Evolutionary conservation across 2,797 vertebrate species (phyloP), one percentile per base, ranked within the genome.

Genomic region (Sebastes steindachneri): DNA sequence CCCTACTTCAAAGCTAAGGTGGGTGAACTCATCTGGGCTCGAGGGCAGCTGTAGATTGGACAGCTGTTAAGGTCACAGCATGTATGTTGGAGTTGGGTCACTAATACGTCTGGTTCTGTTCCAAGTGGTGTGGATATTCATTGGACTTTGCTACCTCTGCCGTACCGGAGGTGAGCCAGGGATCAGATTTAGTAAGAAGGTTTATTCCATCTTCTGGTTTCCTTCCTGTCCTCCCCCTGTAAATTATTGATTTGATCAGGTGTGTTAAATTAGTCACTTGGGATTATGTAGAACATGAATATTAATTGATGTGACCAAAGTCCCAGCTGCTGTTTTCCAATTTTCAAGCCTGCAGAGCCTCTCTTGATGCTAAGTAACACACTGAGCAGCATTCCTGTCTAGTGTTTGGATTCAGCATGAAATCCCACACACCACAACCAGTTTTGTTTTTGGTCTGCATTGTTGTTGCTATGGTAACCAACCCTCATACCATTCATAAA

Each of bases 231-330:
- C 23, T 69, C 58, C 62, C 64, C 59, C 62, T 60, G 73, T 90
- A 64, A 93, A 95, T 95, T 89, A 95, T 95, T 92, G 89, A 93
- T 93, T 93, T 86, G 79, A 94, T 95, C 91, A 95, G 89, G 91
- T 95, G 89, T 92, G 86, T 89, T 90, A 89, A 93, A 93, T 93
- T 77, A 90, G 89, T 88, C 93, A 86, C 84, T 62, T 79, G 90
- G 90, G 93, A 95, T 89, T 91, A 87, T 89, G 79, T 84, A 58
- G 73, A 90, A 89, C 93, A 95, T 94, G 91, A 94, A 94, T 95
- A 94, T 95, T 94, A 93, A 95, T 93, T 93, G 63, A 80, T 86
- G 80, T 69, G 10, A 81, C 82, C 82, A 85, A 86, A 86, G 80
- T 87, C 89, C 90, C 93, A 95, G 93, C 91, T 95, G 94, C 92